Evolutionary conservation across 2,797 vertebrate species (phyloP).

Genomic region (Chiroxiphia lanceolata): DNA sequence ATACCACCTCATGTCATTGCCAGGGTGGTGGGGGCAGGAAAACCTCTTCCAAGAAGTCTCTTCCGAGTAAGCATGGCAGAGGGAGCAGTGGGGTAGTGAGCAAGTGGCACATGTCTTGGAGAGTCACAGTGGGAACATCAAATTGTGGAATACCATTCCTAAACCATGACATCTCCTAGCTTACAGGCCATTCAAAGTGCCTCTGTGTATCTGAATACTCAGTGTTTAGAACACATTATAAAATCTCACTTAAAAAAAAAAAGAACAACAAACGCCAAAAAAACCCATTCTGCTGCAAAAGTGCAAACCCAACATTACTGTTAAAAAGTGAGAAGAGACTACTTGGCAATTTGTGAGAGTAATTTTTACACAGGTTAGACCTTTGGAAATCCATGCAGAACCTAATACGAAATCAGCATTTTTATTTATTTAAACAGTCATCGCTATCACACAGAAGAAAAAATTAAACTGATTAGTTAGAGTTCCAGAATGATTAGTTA

Average conservation of each 20-base stretch:
- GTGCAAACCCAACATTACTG: background rate
- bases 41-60: background rate
- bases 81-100: accelerated
- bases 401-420: background rate
- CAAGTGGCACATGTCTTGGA: background rate
- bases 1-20: background rate
- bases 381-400: background rate
- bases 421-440: background rate
- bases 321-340: background rate
- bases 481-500: background rate
- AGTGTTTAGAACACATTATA: background rate
- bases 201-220: background rate
- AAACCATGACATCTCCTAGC: background rate
- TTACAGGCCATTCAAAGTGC: background rate
- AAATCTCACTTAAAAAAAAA: background rate
- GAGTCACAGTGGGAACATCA: background rate
- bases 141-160: background rate
- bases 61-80: background rate
- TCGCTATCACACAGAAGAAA: background rate
- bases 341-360: background rate
- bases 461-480: background rate
- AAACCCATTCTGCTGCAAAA: background rate
- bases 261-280: no score
- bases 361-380: background rate
- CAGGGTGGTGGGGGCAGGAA: background rate